These are phyloP conservation scores for Pelochelys cantorii DNA, from an alignment of 2,797 vertebrate species.

Conservation along the genomic window DNA sequence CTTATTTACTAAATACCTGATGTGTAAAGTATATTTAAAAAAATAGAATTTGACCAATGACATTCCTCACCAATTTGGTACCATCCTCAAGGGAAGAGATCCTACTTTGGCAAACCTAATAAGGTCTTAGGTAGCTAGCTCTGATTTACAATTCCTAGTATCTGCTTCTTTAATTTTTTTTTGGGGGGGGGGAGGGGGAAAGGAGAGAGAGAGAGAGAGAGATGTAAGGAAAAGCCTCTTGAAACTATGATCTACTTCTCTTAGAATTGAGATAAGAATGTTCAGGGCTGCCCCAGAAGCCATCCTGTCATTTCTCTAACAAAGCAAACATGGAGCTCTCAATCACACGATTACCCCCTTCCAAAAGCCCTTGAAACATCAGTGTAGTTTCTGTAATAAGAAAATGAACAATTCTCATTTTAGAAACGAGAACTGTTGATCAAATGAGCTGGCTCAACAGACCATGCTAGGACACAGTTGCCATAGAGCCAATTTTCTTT, in stretches of 20 bases:
- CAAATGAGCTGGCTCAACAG: not conserved
- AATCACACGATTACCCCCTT: not conserved
- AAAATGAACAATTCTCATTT: not conserved
- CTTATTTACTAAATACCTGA: not conserved
- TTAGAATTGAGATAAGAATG: not conserved
- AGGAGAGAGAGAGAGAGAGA: too few relatives aligned
- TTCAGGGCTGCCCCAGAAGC: not conserved
- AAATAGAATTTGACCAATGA: not conserved
- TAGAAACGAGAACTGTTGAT: not conserved
- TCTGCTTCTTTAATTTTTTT: not conserved
- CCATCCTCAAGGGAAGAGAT: not conserved
- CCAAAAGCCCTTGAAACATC: not conserved
- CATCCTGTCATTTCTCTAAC: not conserved
- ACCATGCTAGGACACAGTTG: not conserved
- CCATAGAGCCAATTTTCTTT: not conserved
- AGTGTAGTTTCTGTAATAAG: not conserved
- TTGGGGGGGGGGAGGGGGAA: too few relatives aligned
- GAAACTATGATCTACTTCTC: not conserved
- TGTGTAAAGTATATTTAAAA: not conserved
- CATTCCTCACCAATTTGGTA: not conserved
- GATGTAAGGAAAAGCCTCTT: not conserved
- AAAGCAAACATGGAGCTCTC: not conserved
- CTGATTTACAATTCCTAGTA: not conserved
- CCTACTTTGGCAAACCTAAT: not conserved
- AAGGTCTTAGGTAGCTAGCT: not conserved